Percentiles rank a stretch among this genome's conserved stretches.
Evolutionary conservation across 1,140 invertebrate species (phyloP).

Genomic region (Andricus grossulariae): DNA sequence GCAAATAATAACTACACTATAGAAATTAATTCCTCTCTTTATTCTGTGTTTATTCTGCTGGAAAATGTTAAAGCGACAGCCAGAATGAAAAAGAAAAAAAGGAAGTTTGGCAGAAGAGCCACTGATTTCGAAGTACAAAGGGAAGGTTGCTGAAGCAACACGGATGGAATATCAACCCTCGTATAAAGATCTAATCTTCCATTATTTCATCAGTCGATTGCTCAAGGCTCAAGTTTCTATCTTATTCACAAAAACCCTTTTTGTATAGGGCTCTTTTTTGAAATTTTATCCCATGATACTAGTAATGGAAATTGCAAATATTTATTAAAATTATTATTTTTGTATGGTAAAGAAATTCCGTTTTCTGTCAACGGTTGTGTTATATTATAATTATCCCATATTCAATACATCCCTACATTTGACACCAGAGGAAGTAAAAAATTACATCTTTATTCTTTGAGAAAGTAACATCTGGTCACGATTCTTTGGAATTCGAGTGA

Average conservation of each 20-base stretch:
- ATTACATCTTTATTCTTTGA: not conserved
- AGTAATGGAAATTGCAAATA: no score
- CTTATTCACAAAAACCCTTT: not conserved
- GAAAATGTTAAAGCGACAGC: not conserved
- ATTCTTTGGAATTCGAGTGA: not conserved
- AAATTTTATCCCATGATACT: no score
- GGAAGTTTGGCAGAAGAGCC: constrained; percentile 5
- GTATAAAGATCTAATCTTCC: not conserved
- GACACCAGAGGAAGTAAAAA: constrained; percentile 7
- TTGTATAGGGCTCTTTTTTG: no score
- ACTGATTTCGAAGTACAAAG: constrained; percentile 7
- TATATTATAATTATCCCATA: no score
- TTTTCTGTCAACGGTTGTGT: no score
- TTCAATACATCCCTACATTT: not conserved
- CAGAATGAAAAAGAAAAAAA: not conserved
- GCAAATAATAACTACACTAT: not conserved
- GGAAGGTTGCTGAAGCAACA: not conserved
- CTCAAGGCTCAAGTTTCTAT: not conserved
- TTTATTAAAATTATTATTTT: no score
- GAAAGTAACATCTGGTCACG: not conserved
- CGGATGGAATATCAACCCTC: not conserved
- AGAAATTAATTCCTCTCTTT: not conserved
- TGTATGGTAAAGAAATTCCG: no score
- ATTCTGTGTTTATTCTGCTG: not conserved
- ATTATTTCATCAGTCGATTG: not conserved